Base-by-base conservation (phyloP, 1,140 invertebrate genomes). In the Ips typographus region DNA sequence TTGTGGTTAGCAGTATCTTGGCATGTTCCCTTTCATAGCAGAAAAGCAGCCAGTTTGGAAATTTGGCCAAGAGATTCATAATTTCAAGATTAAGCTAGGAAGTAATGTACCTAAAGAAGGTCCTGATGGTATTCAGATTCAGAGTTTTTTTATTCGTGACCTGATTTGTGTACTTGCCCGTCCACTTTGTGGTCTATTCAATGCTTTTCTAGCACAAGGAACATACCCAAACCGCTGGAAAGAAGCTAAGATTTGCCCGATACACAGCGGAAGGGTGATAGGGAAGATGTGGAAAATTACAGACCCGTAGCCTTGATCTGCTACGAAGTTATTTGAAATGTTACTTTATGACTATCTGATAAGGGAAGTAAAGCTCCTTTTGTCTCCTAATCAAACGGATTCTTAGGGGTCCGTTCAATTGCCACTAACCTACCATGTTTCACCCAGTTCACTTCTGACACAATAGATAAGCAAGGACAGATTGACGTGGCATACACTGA, bases 201-300 rank as follows among this genome's bases (percentile, higher is more conserved):
- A 22, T 22, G 22, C 22, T 22, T 22, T 22, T 22, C 22, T 22
- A 22, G 22, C 22, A 22, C 22, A 22, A 22, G 22, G 22, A 22
- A 22, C 22, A 22, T 22, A 22, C 0, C 22, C 22, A 22, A 22
- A 22, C 22, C 22, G 6, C 52, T 64, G 62, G 43, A 64, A 51
- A 64, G 8, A 36, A 6, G 22, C 62, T 8, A 49, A 39, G 52
- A 42, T 64, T 5, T 64, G 62, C 47, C 62, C 62, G 36, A 36
- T 64, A 3, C 44, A 38, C 39, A 64, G 22, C 22, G 52, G 38
- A 56, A 36, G 7, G 62, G 62, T n/a, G 47, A 64, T 39, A 2
- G 5, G 6, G 22, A 38, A 37, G 62, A 64, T 52, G 40, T 64
- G 22, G 3, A 37, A 37, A 64, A 64, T 52, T 64, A 3, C 36